Base-by-base conservation (phyloP, 2,797 vertebrate species). In the Enteromius radiatus region DNA sequence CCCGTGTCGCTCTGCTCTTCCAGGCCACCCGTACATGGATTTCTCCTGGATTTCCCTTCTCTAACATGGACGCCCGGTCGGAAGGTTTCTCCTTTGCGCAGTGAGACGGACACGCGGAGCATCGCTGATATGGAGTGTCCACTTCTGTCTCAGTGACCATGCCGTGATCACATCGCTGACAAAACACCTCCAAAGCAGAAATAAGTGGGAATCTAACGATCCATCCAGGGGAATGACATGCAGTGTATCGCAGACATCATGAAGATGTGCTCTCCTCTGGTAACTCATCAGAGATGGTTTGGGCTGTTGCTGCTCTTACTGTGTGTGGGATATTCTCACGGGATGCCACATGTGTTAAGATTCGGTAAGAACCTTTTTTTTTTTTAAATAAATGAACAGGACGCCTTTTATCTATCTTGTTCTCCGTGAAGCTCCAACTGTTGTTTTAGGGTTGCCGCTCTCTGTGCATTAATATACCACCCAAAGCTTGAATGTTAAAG, bases 281-380 rank as follows among this genome's bases (percentile, higher is more conserved):
- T 96, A 93, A 96, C 93, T 93, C 93, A 95, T 90, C 93, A 94
- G 92, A 95, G 97, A 94, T 94, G 94, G 94, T 93, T 94, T 94
- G 94, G 97, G 86, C 93, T 97, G 76, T 93, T 97, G 93, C 96
- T 96, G 93, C 96, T 97, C 71, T 92, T 97, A 87, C 93, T 95
- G 91, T 96, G 95, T 94, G 96, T 97, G 95, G 97, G 97, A 94
- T 96, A 95, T 95, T 96, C 95, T 90, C 95, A 95, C 90, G 97
- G 96, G 95, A 99, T 98, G 93, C 97, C 98, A 86, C 97, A 99
- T 92, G 98, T 99, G 78, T 87, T 99, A 91, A 96, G 98, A 96
- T 99, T 99, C 86, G 98, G 98, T 99, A 96, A 99, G 98, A 93
- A 88, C 15, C 45, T 73, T 70, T 52, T 73, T 54, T 52, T 45